Conservation (phyloP, 2,888 invertebrate genomes). For the Leucophenga maculata region DNA sequence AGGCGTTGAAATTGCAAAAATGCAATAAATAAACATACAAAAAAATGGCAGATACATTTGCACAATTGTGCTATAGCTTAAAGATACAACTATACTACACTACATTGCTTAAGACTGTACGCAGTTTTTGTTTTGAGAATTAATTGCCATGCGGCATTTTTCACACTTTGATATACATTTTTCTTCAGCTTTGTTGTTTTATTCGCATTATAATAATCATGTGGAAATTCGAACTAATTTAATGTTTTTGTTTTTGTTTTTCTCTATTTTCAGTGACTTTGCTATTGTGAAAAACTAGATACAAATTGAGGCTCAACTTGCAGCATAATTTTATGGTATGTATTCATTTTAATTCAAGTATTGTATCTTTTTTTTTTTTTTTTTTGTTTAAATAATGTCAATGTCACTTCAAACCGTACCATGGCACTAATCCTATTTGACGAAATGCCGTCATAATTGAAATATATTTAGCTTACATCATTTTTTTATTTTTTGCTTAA, state of each 20-base stretch:
- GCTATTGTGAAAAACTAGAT: constrained; percentile 34
- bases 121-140: background rate
- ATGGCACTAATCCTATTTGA: constrained; percentile 38
- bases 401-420: constrained; percentile 43
- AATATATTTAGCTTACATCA: constrained; percentile 2
- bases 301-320: background rate
- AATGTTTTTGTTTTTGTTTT: constrained; percentile 18
- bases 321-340: constrained; percentile 7
- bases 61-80: background rate
- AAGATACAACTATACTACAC: background rate
- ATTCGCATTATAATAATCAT: background rate
- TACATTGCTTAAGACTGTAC: too few species aligned
- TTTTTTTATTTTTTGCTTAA: constrained; percentile 27
- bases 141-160: background rate
- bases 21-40: constrained; percentile 15
- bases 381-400: constrained; percentile 56
- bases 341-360: background rate
- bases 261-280: constrained; percentile 33
- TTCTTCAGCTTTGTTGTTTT: background rate
- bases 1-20: constrained; percentile 21
- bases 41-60: background rate
- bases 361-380: background rate
- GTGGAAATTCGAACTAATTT: constrained; percentile 9
- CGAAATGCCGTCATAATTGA: constrained; percentile 9
- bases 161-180: constrained; percentile 10